These are phyloP conservation scores for Eupithecia inturbata DNA, from an alignment of 2,888 invertebrate species.

Conservation along the genomic window DNA sequence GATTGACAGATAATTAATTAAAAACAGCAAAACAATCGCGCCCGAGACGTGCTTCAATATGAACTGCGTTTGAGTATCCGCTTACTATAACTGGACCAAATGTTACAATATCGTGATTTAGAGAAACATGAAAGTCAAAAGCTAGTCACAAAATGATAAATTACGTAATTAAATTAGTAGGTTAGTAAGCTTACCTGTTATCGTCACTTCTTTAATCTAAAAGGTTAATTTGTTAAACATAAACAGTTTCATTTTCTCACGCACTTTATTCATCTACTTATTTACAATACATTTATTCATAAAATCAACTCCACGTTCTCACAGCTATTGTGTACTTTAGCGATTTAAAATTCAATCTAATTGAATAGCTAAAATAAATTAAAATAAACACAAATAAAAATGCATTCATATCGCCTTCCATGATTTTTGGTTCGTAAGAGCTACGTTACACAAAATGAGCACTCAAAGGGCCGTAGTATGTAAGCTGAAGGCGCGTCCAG, in stretches of 20 bases:
- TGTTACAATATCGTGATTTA: not conserved
- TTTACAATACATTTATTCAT: constrained; percentile 38
- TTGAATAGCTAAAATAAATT: constrained; percentile 21
- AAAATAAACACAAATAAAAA: constrained; percentile 25
- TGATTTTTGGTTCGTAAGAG: not conserved
- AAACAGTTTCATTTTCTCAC: constrained; percentile 24
- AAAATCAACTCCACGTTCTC: constrained; percentile 39
- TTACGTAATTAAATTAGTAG: not conserved
- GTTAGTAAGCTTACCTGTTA: constrained; percentile 3
- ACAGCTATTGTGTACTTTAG: constrained; percentile 49
- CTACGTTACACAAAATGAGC: no score
- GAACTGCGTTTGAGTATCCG: not conserved
- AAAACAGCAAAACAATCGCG: not conserved
- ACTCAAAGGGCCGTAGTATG: no score
- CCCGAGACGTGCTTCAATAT: no score
- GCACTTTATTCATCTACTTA: constrained; percentile 42
- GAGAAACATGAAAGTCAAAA: not conserved
- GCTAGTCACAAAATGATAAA: not conserved
- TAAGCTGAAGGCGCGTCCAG: no score
- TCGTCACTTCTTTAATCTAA: not conserved
- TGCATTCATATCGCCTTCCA: constrained; percentile 12
- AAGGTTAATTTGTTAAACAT: not conserved
- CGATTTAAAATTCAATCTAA: constrained; percentile 64
- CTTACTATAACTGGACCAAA: no score
- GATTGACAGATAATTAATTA: not conserved